A percentile compares a stretch with the other conserved stretches of the same genome.
Conservation (phyloP, 2,888 invertebrate species). For the Creontiades dilutus region DNA sequence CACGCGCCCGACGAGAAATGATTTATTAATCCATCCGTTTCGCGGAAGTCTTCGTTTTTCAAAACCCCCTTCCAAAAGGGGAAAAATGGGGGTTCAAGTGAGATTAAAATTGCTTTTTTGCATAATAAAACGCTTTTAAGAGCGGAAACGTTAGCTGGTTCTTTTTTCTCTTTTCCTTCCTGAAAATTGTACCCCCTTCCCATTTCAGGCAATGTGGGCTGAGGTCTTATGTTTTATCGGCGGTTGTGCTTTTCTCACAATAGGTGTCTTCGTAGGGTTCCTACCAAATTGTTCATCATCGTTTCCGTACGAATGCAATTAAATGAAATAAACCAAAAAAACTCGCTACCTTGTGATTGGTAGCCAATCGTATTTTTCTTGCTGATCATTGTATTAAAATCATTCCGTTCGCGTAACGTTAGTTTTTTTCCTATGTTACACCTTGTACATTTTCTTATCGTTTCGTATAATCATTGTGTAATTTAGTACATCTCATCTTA, state of each 20-base stretch:
- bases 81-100: neutral
- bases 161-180: neutral
- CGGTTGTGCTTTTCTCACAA: constrained; percentile 46
- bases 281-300: constrained; percentile 43
- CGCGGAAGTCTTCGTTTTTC: constrained; percentile 9
- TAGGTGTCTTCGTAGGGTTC: constrained; percentile 66
- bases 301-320: neutral
- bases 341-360: neutral
- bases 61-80: neutral
- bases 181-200: neutral
- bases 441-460: constrained; percentile 1
- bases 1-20: neutral
- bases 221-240: neutral
- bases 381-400: constrained; percentile 47
- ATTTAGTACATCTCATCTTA: constrained; percentile 15
- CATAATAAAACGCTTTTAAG: constrained; percentile 26
- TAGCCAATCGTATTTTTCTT: constrained; percentile 19
- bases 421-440: constrained; percentile 21
- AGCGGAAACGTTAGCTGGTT: constrained; percentile 20
- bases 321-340: neutral
- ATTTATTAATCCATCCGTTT: neutral
- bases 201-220: neutral
- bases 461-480: constrained; percentile 45
- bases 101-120: constrained; percentile 25
- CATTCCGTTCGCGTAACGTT: constrained; percentile 47